Base-by-base conservation (phyloP, 2,888 invertebrate species). In the Parnassius mnemosyne region DNA sequence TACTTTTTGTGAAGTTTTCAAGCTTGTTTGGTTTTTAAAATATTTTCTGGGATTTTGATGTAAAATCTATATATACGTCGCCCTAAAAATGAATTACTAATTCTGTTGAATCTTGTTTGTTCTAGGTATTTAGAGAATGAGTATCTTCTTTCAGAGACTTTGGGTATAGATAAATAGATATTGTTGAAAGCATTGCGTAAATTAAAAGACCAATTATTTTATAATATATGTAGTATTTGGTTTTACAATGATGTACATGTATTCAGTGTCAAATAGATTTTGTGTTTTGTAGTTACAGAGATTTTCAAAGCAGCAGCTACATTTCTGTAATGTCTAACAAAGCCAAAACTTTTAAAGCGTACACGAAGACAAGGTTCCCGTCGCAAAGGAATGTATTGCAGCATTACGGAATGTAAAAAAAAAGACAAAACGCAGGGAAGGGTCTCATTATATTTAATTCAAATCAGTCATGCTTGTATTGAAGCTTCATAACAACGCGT, bases 381-480 rank as follows among this genome's bases (percentile, higher is more conserved):
- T 68, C 64, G 63, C 57, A 51, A 59, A 67, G 68, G 66, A 53
- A 65, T 59, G 63, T 60, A 43, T 47, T 55, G 64, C 61, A 60
- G 63, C 61, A 57, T 49, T 66, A 66, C 66, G 62, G 61, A 65
- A 67, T 66, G 64, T 53, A 63, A 56, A 55, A 73, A 82, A 84
- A 85, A 34, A 1, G 34, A 81, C 81, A 77, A 75, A 75, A 69
- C 57, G 78, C 82, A 83, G 80, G 78, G 69, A 80, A 83, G 80
- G 76, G 73, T 71, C 67, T 74, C 74, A 77, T 76, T 86, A 87
- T 63, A 87, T 87, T 68, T 76, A 76, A 75, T 72, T 71, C 73
- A 73, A 46, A 74, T 87, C 88, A 89, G 87, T 90, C 90, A 91
- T 91, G 90, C 91, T 85, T 74, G 76, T 76, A 69, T 78, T 74